Conservation (phyloP, 1,140 invertebrate genomes). For the Anastrepha ludens region DNA sequence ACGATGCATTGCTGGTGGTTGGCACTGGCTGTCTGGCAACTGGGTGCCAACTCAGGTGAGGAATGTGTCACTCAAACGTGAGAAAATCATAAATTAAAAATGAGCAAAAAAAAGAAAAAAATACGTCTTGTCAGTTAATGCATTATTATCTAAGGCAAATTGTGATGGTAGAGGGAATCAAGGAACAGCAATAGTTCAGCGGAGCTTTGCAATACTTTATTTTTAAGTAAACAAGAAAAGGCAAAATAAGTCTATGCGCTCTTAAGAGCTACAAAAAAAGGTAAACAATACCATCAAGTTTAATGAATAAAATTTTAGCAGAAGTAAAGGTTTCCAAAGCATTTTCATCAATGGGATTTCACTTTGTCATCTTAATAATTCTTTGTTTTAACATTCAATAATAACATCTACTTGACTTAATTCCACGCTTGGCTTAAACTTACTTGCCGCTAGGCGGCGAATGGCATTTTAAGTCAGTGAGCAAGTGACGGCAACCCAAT, state of each 20-base stretch:
- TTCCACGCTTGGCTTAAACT: constrained; percentile 1
- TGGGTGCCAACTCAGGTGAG: constrained; percentile 31
- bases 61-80: constrained; percentile 51
- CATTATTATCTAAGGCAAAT: not conserved
- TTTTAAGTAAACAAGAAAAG: not conserved
- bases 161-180: not conserved
- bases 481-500: constrained; percentile 3
- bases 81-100: constrained; percentile 50
- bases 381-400: not conserved
- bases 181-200: not conserved
- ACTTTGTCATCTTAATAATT: not conserved
- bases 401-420: not conserved
- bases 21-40: constrained; percentile 25
- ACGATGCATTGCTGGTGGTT: not conserved
- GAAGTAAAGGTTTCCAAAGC: no score
- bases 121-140: no score
- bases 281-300: no score
- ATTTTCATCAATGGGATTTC: no score
- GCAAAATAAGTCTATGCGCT: not conserved
- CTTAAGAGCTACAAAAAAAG: not conserved
- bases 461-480: not conserved
- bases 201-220: not conserved
- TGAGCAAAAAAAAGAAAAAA: not conserved
- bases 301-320: no score
- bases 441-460: not conserved